Conservation (phyloP, 2,888 invertebrate genomes). For the Plagodis dolabraria region DNA sequence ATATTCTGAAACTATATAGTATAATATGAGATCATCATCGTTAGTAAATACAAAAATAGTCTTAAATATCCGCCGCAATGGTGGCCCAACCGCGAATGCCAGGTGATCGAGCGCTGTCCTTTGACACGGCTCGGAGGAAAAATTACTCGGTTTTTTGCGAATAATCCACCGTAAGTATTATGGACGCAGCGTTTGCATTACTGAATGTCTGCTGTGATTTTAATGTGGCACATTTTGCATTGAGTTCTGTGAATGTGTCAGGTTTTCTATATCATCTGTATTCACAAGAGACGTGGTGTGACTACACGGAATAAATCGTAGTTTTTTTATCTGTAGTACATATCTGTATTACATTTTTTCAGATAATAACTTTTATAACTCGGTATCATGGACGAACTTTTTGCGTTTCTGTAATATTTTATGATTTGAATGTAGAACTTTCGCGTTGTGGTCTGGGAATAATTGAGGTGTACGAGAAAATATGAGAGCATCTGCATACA, state of each 20-base stretch:
- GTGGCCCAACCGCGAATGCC: constrained; percentile 57
- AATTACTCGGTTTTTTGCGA: constrained; percentile 71
- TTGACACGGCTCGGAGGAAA: constrained; percentile 73
- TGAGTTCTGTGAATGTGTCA: constrained; percentile 8
- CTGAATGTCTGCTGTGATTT: constrained; percentile 46
- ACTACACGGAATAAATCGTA: neutral
- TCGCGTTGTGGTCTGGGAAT: too few relatives aligned
- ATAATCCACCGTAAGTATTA: constrained; percentile 64
- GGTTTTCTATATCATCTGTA: neutral
- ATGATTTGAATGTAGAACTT: too few relatives aligned
- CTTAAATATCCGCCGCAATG: constrained; percentile 24
- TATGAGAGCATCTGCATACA: too few relatives aligned
- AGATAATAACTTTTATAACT: too few relatives aligned
- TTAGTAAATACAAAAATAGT: neutral
- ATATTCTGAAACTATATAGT: too few relatives aligned
- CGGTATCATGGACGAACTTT: too few relatives aligned
- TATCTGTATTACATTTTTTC: too few relatives aligned
- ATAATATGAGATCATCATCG: too few relatives aligned
- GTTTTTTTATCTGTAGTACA: too few relatives aligned
- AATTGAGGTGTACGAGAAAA: too few relatives aligned
- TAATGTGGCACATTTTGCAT: constrained; percentile 39
- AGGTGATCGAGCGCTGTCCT: constrained; percentile 78
- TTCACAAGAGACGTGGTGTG: neutral
- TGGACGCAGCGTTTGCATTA: constrained; percentile 54
- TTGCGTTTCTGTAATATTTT: too few relatives aligned